Base-by-base conservation (phyloP, 2,888 invertebrate genomes). In the Eupithecia tripunctaria region DNA sequence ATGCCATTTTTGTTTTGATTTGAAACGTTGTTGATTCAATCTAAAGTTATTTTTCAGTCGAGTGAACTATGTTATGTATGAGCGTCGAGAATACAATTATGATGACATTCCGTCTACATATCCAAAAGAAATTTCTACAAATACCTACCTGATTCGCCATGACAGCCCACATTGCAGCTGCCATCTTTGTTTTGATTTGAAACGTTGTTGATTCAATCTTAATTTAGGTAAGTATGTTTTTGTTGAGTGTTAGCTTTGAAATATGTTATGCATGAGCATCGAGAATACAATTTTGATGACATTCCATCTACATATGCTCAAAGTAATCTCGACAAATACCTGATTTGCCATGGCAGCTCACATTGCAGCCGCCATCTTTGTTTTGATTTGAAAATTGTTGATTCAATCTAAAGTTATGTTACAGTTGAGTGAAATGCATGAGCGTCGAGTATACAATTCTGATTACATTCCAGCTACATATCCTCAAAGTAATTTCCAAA, bases 201-300 rank as follows among this genome's bases (percentile, higher is more conserved):
- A 15, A n/a, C n/a, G n/a, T 5, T 15, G 43, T 47, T 47, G 6
- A 15, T 10, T 27, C 15, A 59, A 27, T 51, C 21, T 51, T 27
- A 59, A 18, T 6, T 18, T 14, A 5, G n/a, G 47, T 15, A 60
- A 18, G 18, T 14, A 5, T 47, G 47, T 15, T 21, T 36, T 6
- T 47, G 59, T 14, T 15, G 59, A 18, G 56, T 32, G 77, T 14
- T 75, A 76, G 65, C 78, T 76, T 72, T 79, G 73, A 29, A 15
- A 21, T 27, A 27, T 1, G 51, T 60, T 70, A 71, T 70, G 71
- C 70, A 70, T 51, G 73, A 71, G 56, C 47, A 67, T 69, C 56
- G 56, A 51, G 72, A 67, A 71, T 63, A 75, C 72, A 62, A 76
- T 76, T 74, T 74, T 71, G 70, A 73, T 68, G 75, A 76, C 77